Evolutionary conservation across 37 sponge, comb jelly and placozoan genomes (phyloP).

Genomic region (Geodia barretti): DNA sequence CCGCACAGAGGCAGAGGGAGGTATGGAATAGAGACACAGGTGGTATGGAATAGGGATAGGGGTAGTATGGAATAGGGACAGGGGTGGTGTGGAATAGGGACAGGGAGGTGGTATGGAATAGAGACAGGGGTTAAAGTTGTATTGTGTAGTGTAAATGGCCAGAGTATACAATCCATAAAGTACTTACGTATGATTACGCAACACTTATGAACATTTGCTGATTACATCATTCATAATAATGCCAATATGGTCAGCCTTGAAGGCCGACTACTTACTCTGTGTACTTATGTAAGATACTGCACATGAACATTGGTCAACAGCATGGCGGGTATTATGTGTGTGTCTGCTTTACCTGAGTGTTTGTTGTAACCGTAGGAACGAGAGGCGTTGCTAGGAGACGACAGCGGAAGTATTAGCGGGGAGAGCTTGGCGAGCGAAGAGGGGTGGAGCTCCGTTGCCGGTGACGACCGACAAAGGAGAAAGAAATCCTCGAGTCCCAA

Average conservation of each 20-base stretch:
- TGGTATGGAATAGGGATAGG: not conserved
- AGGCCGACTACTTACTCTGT: too few relatives aligned
- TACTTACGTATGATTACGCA: too few relatives aligned
- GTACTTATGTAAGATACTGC: too few relatives aligned
- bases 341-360: too few relatives aligned
- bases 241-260: too few relatives aligned
- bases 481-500: not conserved
- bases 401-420: not conserved
- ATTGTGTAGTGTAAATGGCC: slow-evolving; percentile 12
- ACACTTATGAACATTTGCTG: too few relatives aligned
- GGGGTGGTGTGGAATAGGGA: too few relatives aligned
- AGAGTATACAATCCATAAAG: too few relatives aligned
- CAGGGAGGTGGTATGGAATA: not conserved
- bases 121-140: not conserved
- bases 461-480: not conserved
- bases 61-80: not conserved
- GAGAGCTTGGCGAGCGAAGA: not conserved
- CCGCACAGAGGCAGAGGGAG: slow-evolving; percentile 30
- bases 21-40: not conserved
- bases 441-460: not conserved
- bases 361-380: not conserved
- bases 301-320: too few relatives aligned
- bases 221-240: too few relatives aligned
- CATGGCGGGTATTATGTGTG: too few relatives aligned
- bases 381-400: not conserved